A percentile compares a stretch with the other conserved stretches of the same genome.
phyloP scores from a whole-genome alignment of 1,140 invertebrate species.

The Orchestia grillus region DNA sequence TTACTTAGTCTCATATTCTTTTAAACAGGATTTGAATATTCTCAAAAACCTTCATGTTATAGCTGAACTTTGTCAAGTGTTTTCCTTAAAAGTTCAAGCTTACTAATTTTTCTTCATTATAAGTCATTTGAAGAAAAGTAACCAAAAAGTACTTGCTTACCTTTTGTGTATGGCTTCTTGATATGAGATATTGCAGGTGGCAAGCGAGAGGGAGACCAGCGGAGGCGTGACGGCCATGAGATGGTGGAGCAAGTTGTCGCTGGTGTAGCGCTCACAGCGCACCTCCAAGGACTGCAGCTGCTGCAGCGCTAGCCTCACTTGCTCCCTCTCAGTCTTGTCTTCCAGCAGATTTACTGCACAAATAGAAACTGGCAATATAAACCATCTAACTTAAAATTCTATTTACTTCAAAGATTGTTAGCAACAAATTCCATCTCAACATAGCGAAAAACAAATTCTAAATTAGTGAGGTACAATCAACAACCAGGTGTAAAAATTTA shows the following conservation, averaged over 20 bases:
- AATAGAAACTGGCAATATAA: neutral
- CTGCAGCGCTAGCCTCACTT: neutral
- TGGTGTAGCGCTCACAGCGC: constrained; percentile 28
- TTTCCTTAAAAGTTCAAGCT: too few relatives aligned
- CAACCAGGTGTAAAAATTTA: neutral
- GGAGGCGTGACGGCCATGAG: neutral
- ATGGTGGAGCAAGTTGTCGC: neutral
- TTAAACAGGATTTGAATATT: too few relatives aligned
- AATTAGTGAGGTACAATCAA: neutral
- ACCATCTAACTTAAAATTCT: neutral
- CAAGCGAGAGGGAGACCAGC: constrained; percentile 8
- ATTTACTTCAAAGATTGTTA: neutral
- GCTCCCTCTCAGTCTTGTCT: neutral
- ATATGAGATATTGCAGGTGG: constrained; percentile 34
- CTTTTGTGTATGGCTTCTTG: constrained; percentile 28
- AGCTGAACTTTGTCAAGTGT: too few relatives aligned
- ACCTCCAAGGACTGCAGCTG: neutral
- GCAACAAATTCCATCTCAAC: neutral
- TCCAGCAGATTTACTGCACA: constrained; percentile 5
- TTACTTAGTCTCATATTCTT: too few relatives aligned
- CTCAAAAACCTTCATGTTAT: too few relatives aligned
- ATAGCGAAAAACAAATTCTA: neutral
- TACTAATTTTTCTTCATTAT: too few relatives aligned
- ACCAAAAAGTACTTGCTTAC: neutral
- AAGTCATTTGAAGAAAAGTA: neutral